phyloP scores from a whole-genome alignment of 2,888 invertebrate genomes.

The Lithophane semibrunnea region DNA sequence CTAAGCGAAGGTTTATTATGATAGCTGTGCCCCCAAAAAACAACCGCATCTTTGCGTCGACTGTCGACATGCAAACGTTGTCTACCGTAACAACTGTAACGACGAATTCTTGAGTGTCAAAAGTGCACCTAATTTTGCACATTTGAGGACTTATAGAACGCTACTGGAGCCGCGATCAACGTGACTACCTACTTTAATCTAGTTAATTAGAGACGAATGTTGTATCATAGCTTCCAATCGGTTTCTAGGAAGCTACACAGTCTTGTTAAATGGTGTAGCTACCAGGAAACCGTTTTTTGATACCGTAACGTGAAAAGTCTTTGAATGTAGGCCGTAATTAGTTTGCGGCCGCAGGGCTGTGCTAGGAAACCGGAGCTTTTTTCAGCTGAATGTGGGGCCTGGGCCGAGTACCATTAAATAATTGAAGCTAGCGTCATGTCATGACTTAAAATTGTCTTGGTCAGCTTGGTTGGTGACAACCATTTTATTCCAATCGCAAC shows the following conservation, averaged over 20 bases:
- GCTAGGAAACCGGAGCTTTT: too few relatives aligned
- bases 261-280: neutral
- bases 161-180: neutral
- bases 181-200: neutral
- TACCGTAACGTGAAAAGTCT: neutral
- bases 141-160: neutral
- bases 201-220: neutral
- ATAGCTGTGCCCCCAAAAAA: neutral
- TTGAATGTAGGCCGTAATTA: too few relatives aligned
- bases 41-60: too few relatives aligned
- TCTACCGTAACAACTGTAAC: neutral
- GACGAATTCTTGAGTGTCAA: neutral
- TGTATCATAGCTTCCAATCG: too few relatives aligned
- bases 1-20: neutral
- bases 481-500: neutral
- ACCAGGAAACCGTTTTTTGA: neutral
- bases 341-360: too few relatives aligned
- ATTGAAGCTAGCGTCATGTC: too few relatives aligned
- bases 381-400: too few relatives aligned
- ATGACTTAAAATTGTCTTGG: neutral
- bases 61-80: neutral
- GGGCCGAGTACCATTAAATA: too few relatives aligned
- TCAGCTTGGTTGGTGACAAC: conserved; percentile 12
- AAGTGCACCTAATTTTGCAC: neutral
- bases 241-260: too few relatives aligned